These are phyloP conservation scores for Sphaerophoria rueppellii DNA, from an alignment of 2,888 invertebrate species.

Conservation along the genomic window DNA sequence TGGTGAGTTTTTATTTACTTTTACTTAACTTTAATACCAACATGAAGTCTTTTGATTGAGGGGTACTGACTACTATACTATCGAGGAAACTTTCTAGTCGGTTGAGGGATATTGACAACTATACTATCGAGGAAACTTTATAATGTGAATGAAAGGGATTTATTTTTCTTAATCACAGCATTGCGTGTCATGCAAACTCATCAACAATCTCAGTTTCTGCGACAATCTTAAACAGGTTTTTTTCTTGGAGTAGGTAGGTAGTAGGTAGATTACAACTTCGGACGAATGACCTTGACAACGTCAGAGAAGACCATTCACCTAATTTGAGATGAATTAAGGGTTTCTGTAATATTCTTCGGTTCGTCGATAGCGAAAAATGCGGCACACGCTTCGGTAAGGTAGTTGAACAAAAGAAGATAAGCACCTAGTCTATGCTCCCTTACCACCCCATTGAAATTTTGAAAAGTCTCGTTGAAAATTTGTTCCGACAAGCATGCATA, in stretches of 20 bases:
- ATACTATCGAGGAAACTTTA: neutral
- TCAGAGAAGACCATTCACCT: too few relatives aligned
- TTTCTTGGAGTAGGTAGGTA: neutral
- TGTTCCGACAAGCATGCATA: neutral
- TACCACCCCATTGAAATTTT: neutral
- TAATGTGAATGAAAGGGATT: too few relatives aligned
- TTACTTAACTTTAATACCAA: neutral
- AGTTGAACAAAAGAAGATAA: too few relatives aligned
- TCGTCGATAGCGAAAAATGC: too few relatives aligned
- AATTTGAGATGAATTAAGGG: too few relatives aligned
- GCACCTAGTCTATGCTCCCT: too few relatives aligned
- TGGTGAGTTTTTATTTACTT: constrained; percentile 87
- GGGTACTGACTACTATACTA: neutral
- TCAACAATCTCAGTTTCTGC: neutral
- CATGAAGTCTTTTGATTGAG: too few relatives aligned
- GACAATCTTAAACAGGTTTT: neutral
- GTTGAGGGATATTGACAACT: neutral
- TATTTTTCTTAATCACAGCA: too few relatives aligned
- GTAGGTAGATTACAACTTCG: neutral
- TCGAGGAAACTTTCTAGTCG: constrained; percentile 11
- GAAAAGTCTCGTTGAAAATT: neutral
- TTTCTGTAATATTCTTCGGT: too few relatives aligned
- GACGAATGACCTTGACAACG: constrained; percentile 23
- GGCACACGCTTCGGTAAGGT: too few relatives aligned
- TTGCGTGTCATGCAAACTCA: neutral